Base-by-base conservation (phyloP, 2,113 vertebrate genomes). In the Crotalus tigris region DNA sequence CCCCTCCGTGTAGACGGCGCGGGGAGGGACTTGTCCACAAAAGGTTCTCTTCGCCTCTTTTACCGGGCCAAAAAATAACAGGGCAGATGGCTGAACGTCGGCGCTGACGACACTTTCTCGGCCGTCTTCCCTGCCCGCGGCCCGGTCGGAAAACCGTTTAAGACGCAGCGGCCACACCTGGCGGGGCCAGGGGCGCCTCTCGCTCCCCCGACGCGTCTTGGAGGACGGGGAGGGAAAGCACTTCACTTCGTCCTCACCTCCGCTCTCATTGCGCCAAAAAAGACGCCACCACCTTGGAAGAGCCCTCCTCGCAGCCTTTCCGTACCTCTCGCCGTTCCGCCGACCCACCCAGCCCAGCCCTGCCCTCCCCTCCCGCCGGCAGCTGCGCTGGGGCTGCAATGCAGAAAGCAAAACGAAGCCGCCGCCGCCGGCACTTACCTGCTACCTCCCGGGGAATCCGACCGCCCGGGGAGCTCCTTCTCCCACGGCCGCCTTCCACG, bases 401-500 rank as follows among this genome's bases (percentile, higher is more conserved):
- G 95, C 95, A 92, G 95, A 49, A 75, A 86, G 29, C 54, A 19
- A 87, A 92, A 23, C 2, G 57, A 1, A 57, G 85, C 17, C 33
- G 61, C 23, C 0, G 57, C 4, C 19, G 81, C 33, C 0, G 57
- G 92, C 94, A 85, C 91, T 97, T 96, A 97, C 97, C 97, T 97
- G 96, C 94, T 95, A 95, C 96, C 96, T 96, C 96, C 93, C 94
- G 94, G 96, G 97, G 96, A 95, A 94, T 96, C 95, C 94, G 94
- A 89, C 93, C 86, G 91, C 86, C 91, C 93, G 95, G 95, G 96
- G 95, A 95, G 94, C 94, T 96, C 96, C 96, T 95, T 94, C 96
- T 97, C 96, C 95, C 94, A 95, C 96, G 95, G 96, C 92, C 94
- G 96, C 96, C 94, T 94, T 96, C 96, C 94, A 93, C 95, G 95